Base-by-base conservation (phyloP, 2,888 invertebrate genomes). In the Pyrrhosoma nymphula region DNA sequence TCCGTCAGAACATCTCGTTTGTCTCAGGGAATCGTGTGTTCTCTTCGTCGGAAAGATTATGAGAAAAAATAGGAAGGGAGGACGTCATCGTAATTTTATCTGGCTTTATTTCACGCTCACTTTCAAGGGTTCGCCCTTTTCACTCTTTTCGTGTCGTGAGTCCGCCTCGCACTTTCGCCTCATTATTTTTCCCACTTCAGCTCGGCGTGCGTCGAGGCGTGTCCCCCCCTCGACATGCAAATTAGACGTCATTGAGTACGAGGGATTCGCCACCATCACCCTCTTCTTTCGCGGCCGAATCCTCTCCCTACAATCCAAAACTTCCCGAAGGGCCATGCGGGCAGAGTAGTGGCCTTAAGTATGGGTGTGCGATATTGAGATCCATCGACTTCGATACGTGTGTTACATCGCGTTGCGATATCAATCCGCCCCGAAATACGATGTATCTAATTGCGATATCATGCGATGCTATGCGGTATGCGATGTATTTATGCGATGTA, bases 81-180 rank as follows among this genome's bases (percentile, higher is more conserved):
- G 18, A 20, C 26, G 0, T 47, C 56, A 2, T 55, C 47, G 47
- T 89, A 56, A 56, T 26, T 10, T 26, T 47, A 89, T 89, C 55
- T 56, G 56, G 89, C 56, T 89, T 56, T 56, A 47, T 89, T 56
- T 89, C 56, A 56, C 89, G 89, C 55, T n/a, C n/a, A 56, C 89
- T 47, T 14, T 14, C 88, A 4, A 12, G 35, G 20, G 60, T 60
- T 47, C 47, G 6, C 18, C 47, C 56, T 47, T 23, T 39, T 23
- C 4, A 14, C n/a, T 47, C 26, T n/a, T 18, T n/a, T 39, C 6
- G 16, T 23, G 56, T n/a, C 26, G 56, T n/a, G 56, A 89, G 26
- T 16, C 56, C 89, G 47, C 56, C 35, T 82, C 18, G 82, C 82
- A 16, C 82, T 16, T 16, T 35, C 82, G 82, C 35, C 69, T 26